These are phyloP conservation scores for Phylloscopus whistleri DNA, from an alignment of 2,113 vertebrate species.

Conservation along the genomic window DNA sequence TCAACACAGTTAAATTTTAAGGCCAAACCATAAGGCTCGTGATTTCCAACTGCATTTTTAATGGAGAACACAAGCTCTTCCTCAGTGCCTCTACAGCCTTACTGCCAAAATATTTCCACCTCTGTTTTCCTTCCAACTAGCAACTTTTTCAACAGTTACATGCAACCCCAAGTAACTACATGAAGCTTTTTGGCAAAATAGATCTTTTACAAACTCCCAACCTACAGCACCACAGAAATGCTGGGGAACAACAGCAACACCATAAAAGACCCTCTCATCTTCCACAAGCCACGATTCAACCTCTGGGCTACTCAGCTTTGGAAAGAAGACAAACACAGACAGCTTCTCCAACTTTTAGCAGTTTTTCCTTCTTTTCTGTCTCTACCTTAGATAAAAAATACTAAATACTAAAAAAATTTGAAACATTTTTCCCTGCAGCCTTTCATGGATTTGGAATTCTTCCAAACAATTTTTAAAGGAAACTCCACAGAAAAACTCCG, in stretches of 20 bases:
- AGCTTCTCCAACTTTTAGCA: background rate
- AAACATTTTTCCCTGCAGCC: background rate
- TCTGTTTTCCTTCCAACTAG: background rate
- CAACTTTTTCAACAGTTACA: background rate
- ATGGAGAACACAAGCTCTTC: background rate
- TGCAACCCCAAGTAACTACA: background rate
- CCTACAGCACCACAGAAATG: background rate
- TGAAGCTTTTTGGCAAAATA: background rate
- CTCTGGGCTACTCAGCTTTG: background rate
- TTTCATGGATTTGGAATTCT: background rate
- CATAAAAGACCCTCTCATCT: background rate
- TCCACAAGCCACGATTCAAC: background rate
- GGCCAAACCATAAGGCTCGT: fast-evolving
- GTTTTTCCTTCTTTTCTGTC: background rate
- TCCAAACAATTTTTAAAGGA: background rate
- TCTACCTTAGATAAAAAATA: background rate
- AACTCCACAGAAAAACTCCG: background rate
- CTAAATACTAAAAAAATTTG: background rate
- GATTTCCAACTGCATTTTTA: background rate
- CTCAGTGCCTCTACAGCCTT: background rate
- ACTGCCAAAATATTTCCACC: background rate
- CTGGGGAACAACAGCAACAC: background rate
- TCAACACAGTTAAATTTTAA: background rate
- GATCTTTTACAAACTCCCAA: background rate
- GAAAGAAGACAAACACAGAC: background rate